These are phyloP conservation scores for Pseudolycoriella hygida DNA, from an alignment of 2,888 invertebrate species.

Conservation along the genomic window DNA sequence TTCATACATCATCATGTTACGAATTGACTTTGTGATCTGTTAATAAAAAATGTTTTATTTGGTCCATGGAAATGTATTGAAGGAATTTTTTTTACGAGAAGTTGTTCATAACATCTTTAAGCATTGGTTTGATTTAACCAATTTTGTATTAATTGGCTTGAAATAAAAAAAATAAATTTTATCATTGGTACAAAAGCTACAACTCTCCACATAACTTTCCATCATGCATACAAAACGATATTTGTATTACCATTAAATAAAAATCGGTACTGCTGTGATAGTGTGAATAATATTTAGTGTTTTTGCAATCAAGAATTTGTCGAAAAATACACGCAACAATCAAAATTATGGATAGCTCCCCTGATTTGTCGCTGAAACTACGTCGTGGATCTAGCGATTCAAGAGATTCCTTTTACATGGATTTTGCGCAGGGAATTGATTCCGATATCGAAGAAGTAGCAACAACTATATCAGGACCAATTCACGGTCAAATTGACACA, in stretches of 20 bases:
- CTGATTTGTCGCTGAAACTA: slow-evolving; percentile 69
- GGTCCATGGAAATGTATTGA: background rate
- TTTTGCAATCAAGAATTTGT: background rate
- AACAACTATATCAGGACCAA: slow-evolving; percentile 39
- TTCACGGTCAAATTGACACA: slow-evolving; percentile 14
- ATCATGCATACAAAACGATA: no score
- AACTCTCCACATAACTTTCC: no score
- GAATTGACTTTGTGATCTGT: background rate
- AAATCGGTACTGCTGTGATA: background rate
- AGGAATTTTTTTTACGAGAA: background rate
- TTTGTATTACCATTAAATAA: background rate
- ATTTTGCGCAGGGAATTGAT: slow-evolving; percentile 78
- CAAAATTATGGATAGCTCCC: slow-evolving; percentile 50
- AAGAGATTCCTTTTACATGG: slow-evolving; percentile 78
- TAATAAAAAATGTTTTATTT: background rate
- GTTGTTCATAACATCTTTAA: background rate
- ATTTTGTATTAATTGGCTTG: no score
- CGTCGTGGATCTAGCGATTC: slow-evolving; percentile 75
- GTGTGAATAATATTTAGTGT: background rate
- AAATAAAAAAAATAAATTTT: no score
- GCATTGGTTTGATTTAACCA: background rate
- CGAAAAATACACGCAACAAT: background rate
- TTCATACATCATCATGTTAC: background rate
- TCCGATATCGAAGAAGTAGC: slow-evolving; percentile 78
- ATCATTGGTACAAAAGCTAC: no score